Conservation (phyloP, 2,113 vertebrate genomes). For the Salminus brasiliensis region DNA sequence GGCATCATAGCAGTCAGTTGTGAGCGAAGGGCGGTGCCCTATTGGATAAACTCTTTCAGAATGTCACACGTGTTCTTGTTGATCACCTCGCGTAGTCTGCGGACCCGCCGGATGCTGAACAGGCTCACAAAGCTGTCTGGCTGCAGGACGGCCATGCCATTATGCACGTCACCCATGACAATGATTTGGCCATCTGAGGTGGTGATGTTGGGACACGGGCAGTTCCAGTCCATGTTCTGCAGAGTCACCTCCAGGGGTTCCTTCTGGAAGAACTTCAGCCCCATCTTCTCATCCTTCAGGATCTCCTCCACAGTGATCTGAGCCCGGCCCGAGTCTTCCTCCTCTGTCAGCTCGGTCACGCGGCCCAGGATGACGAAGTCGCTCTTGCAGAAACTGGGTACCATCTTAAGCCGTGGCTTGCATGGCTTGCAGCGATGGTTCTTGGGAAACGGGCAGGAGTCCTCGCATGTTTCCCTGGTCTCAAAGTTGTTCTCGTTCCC, state of each 20-base stretch:
- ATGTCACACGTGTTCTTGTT: conserved; percentile 96
- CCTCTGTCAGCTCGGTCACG: conserved; percentile 87
- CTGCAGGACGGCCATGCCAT: conserved; percentile 91
- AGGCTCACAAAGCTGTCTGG: conserved; percentile 90
- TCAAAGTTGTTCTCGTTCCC: conserved; percentile 97
- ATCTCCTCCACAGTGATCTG: conserved; percentile 92
- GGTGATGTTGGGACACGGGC: conserved; percentile 95
- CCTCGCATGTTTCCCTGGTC: conserved; percentile 89
- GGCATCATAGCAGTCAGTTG: conserved; percentile 19
- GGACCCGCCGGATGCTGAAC: conserved; percentile 82
- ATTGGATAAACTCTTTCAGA: conserved; percentile 88
- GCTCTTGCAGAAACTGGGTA: conserved; percentile 93
- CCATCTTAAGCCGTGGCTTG: conserved; percentile 89
- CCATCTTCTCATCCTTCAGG: conserved; percentile 98
- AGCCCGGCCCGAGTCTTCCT: conserved; percentile 86
- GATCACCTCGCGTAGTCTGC: conserved; percentile 90
- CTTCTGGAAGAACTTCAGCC: conserved; percentile 90
- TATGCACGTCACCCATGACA: conserved; percentile 91
- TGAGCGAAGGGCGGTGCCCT: conserved; percentile 16
- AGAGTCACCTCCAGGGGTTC: conserved; percentile 93
- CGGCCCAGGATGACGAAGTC: conserved; percentile 93
- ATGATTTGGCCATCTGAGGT: conserved; percentile 86
- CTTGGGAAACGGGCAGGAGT: conserved; percentile 89
- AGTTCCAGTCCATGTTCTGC: conserved; percentile 93
- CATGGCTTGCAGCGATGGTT: conserved; percentile 88